These are phyloP conservation scores for Pedicia rivosa DNA, from an alignment of 2,888 invertebrate species.

Conservation along the genomic window DNA sequence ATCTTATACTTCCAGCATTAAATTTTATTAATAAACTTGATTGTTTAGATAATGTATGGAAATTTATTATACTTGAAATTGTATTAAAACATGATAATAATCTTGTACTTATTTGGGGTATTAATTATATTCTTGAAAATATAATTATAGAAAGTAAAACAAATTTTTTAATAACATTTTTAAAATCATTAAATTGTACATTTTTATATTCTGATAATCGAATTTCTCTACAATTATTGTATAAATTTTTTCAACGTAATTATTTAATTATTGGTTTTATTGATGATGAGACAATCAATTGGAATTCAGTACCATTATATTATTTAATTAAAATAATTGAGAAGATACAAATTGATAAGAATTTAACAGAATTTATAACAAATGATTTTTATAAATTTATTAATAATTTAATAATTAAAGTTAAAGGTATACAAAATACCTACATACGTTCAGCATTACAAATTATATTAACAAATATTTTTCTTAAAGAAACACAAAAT, in stretches of 20 bases:
- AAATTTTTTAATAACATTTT: not conserved
- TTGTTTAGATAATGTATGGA: not conserved
- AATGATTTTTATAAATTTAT: too few relatives aligned
- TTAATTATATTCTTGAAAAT: not conserved
- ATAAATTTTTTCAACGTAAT: too few relatives aligned
- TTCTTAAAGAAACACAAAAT: too few relatives aligned
- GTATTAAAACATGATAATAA: conserved; percentile 1
- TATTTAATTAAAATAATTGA: not conserved
- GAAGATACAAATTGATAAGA: not conserved
- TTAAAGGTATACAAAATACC: not conserved
- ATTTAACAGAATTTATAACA: too few relatives aligned
- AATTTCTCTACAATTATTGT: not conserved
- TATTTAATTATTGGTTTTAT: too few relatives aligned
- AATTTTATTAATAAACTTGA: not conserved
- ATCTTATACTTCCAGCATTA: conserved; percentile 7
- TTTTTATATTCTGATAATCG: not conserved
- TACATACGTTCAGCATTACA: not conserved
- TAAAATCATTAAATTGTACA: not conserved
- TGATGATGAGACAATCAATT: too few relatives aligned
- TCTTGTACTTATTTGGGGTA: not conserved
- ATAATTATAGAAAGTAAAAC: too few relatives aligned
- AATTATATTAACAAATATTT: not conserved
- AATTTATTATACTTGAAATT: not conserved
- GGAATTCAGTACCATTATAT: conserved; percentile 2
- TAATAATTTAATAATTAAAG: too few relatives aligned